Evolutionary conservation across 92 coral and sea anemone genomes (phyloP).

Genomic region (Palythoa heliodiscus): DNA sequence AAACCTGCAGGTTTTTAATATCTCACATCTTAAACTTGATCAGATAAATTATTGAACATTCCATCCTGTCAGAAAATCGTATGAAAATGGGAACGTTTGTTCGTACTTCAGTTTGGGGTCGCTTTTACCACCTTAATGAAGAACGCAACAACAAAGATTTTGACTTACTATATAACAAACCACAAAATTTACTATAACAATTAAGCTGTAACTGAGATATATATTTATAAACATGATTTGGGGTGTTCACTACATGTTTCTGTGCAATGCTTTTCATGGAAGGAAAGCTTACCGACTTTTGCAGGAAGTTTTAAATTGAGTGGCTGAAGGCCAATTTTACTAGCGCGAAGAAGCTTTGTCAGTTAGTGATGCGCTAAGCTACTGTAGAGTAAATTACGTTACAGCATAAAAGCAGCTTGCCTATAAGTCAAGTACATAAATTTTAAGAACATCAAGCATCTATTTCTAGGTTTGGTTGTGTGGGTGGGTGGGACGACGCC

Average conservation of each 20-base stretch:
- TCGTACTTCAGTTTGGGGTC: background rate
- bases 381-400: no score
- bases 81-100: background rate
- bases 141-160: background rate
- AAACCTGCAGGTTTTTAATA: background rate
- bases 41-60: slow-evolving; percentile 16
- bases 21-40: slow-evolving; percentile 5
- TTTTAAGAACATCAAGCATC: background rate
- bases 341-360: slow-evolving; percentile 12
- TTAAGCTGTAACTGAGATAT: background rate
- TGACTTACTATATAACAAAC: background rate
- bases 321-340: background rate
- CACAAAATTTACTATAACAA: background rate
- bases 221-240: background rate
- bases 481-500: no score
- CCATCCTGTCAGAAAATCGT: background rate
- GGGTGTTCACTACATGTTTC: background rate
- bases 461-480: background rate
- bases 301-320: background rate
- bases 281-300: background rate
- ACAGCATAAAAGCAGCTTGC: no score
- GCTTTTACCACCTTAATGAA: background rate
- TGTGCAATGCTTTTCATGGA: background rate
- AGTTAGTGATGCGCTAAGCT: background rate
- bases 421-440: no score